Percentiles rank a stretch among this genome's conserved stretches.
These are phyloP conservation scores for Telmatochromis brachygnathus DNA, from an alignment of 2,113 vertebrate genomes.

Conservation along the genomic window DNA sequence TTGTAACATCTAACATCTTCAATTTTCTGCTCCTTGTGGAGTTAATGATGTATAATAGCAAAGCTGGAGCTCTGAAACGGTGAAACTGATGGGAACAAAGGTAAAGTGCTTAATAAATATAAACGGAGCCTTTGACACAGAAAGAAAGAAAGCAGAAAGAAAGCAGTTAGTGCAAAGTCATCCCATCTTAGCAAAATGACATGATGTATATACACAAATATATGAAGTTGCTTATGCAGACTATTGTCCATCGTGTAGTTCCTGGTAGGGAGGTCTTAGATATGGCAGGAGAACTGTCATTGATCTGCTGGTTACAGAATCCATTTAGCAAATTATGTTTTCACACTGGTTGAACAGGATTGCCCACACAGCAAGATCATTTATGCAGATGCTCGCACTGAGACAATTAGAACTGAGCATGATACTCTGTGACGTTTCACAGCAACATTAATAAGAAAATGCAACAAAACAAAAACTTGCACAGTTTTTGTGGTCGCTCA, in stretches of 20 bases:
- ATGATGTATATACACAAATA: neutral
- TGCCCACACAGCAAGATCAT: neutral
- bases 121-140: neutral
- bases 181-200: neutral
- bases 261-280: neutral
- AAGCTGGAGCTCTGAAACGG: neutral
- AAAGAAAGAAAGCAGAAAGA: neutral
- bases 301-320: slow-evolving; percentile 12
- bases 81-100: neutral
- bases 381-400: neutral
- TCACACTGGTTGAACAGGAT: neutral
- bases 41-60: neutral
- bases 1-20: neutral
- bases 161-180: neutral
- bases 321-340: slow-evolving; percentile 45
- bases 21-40: neutral
- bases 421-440: neutral
- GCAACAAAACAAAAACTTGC: neutral
- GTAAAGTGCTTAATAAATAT: neutral
- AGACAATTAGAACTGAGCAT: neutral
- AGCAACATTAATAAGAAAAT: neutral
- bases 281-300: neutral
- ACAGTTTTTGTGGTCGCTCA: fast-evolving
- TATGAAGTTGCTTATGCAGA: neutral
- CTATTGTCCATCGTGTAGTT: neutral